Evolutionary conservation across 2,888 invertebrate species (phyloP), one percentile per base, ranked within the genome.

Genomic region (Ennomos quercinarius): DNA sequence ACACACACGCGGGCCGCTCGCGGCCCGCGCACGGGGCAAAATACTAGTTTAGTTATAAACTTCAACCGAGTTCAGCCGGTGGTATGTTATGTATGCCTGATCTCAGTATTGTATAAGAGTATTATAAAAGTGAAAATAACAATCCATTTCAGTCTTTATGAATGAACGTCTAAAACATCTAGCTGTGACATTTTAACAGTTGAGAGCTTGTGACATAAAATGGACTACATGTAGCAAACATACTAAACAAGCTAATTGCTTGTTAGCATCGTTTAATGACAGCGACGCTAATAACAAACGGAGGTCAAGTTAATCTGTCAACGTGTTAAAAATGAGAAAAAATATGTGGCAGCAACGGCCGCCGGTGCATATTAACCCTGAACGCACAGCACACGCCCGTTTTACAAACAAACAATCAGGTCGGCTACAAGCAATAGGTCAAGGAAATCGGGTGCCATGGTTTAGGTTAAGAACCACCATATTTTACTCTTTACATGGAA

Each of bases 401-500:
- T 27, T 73, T 66, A 74, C 77, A 78, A 80, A 81, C 75, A 77
- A 83, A 84, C 82, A 86, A 82, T 85, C 77, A 73, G 66, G 68
- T 59, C 62, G 76, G 80, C 80, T 74, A 64, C 61, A 67, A 78
- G 70, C 79, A 76, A 76, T 79, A 69, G 85, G 87, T 87, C 89
- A 90, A 89, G 89, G 89, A 78, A 77, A 81, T 80, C 86, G 57
- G 71, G 83, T 86, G 73, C 73, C 76, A 84, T 81, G 80, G 78
- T 67, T 68, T 58, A 70, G 72, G 70, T 69, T 49, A 12, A 48
- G 47, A 44, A 52, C 8, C 34, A 71, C 73, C 67, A 75, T 71
- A 81, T 38, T 27, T 27, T 6, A 27, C 27, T 27, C 27, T 27
- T 27, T 27, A 39, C 27, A 59, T 46, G 51, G 47, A 58, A 78